Percentiles rank a stretch among this genome's conserved stretches.
phyloP scores from a whole-genome alignment of 2,797 vertebrate species.

The Poeciliopsis paucimaculata region DNA sequence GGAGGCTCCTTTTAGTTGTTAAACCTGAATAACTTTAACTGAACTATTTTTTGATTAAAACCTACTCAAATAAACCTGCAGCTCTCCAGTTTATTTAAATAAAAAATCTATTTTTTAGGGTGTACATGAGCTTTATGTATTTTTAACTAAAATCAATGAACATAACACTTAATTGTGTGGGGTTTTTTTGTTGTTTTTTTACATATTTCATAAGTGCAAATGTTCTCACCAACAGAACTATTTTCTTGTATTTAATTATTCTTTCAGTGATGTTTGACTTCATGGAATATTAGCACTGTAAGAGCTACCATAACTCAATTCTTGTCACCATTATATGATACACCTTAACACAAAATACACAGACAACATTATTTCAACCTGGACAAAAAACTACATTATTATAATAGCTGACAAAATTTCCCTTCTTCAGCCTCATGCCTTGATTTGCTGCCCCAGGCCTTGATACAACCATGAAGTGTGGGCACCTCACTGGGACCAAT shows the following conservation, averaged over 20 bases:
- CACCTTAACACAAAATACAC: background rate
- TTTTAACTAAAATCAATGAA: background rate
- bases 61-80: background rate
- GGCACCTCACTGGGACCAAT: slow-evolving; percentile 76
- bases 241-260: background rate
- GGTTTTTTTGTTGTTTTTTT: too few relatives aligned
- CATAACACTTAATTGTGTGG: background rate
- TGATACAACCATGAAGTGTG: slow-evolving; percentile 49
- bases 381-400: slow-evolving; percentile 20
- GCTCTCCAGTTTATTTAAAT: background rate
- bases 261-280: background rate
- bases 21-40: background rate
- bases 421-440: slow-evolving; percentile 43
- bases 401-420: slow-evolving; percentile 50
- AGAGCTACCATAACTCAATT: background rate
- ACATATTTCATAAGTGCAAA: background rate
- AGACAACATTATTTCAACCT: slow-evolving; percentile 6
- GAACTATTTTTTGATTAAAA: background rate
- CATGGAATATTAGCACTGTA: background rate
- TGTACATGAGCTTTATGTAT: background rate
- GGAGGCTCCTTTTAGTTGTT: background rate
- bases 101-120: too few relatives aligned
- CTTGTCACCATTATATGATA: background rate
- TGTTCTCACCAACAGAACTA: background rate
- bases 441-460: slow-evolving; percentile 52